Percentiles rank a stretch among this genome's conserved stretches.
Conservation (phyloP, 1,140 invertebrate genomes). For the Apis laboriosa region DNA sequence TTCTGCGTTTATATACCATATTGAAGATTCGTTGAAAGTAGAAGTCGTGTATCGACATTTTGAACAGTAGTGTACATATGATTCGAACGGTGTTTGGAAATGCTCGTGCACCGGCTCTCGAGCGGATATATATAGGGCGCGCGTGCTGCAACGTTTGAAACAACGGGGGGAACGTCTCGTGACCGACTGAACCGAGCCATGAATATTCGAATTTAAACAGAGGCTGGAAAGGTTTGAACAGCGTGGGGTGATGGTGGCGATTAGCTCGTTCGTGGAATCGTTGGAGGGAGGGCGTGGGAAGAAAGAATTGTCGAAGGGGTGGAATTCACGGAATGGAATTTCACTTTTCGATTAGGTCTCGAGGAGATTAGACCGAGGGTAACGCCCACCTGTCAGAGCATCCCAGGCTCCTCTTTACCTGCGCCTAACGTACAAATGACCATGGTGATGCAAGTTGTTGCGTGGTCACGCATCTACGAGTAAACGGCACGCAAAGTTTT, state of each 20-base stretch:
- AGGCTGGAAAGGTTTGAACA: not conserved
- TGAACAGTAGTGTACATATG: no score
- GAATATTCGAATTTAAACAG: not conserved
- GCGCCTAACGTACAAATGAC: constrained; percentile 8
- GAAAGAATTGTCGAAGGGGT: not conserved
- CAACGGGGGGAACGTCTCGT: not conserved
- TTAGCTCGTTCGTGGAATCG: not conserved
- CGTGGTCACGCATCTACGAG: constrained; percentile 1
- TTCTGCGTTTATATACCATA: no score
- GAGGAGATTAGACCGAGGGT: not conserved
- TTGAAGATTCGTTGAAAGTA: no score
- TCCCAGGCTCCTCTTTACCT: constrained; percentile 9
- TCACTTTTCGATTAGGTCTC: not conserved
- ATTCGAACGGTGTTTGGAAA: no score
- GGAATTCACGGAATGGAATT: not conserved
- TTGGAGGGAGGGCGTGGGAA: not conserved
- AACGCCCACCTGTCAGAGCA: constrained; percentile 1
- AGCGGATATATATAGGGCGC: not conserved
- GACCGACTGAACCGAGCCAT: not conserved
- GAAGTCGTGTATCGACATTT: no score
- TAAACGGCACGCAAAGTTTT: not conserved
- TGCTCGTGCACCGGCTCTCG: not conserved
- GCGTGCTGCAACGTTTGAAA: not conserved
- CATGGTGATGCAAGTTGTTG: not conserved
- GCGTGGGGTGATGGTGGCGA: not conserved